Conservation (phyloP, 2,888 invertebrate species). For the Dicyrtoma fusca region DNA sequence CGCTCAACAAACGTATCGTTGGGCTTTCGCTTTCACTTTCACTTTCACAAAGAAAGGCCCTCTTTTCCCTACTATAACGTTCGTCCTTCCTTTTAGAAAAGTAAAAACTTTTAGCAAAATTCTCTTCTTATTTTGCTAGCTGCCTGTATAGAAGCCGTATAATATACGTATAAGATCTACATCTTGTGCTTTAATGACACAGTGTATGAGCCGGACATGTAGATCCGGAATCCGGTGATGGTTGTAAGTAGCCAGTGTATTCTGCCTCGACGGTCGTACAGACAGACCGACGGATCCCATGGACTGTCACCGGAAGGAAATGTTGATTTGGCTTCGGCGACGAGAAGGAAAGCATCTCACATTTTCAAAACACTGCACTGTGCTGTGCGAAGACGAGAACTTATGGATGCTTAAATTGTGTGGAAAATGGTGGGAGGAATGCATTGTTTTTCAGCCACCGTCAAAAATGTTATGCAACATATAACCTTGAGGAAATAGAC, state of each 20-base stretch:
- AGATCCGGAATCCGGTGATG: slow-evolving; percentile 11
- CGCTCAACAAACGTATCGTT: no score
- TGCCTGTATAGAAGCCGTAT: no score
- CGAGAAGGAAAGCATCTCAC: slow-evolving; percentile 11
- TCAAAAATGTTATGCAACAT: no score
- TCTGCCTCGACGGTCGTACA: neutral
- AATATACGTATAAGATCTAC: no score
- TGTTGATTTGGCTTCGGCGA: slow-evolving; percentile 28
- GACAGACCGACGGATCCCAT: neutral
- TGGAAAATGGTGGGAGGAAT: slow-evolving; percentile 26
- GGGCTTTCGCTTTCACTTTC: no score
- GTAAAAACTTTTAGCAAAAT: no score
- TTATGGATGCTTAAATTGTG: slow-evolving; percentile 34
- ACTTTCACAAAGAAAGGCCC: no score
- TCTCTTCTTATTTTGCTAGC: no score
- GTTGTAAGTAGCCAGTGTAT: neutral
- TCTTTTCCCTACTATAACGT: no score
- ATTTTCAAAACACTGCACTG: slow-evolving; percentile 4
- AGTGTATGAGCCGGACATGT: slow-evolving; percentile 23
- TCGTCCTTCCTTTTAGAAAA: no score
- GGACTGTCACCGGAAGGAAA: slow-evolving; percentile 15
- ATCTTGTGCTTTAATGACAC: slow-evolving; percentile 8
- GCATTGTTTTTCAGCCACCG: slow-evolving; percentile 34
- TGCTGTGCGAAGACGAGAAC: neutral
- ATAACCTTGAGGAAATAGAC: no score